These are phyloP conservation scores for Coecobrya sp. DNA, from an alignment of 2,888 invertebrate genomes.

Conservation along the genomic window DNA sequence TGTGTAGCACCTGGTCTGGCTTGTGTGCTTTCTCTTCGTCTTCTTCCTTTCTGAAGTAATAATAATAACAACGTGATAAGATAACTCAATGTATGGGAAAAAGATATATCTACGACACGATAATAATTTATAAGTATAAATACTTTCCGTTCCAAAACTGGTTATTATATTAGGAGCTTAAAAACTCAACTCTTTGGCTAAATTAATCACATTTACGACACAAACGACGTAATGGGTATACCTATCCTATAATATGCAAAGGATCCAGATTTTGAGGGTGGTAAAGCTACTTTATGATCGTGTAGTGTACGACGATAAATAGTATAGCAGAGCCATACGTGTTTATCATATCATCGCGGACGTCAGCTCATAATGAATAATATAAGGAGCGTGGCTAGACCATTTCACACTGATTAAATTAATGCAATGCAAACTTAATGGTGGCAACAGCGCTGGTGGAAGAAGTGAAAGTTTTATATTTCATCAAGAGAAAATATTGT, in stretches of 20 bases:
- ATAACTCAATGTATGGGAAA: background rate
- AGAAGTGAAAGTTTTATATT: background rate
- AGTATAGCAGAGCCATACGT: background rate
- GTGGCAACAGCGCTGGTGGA: slow-evolving; percentile 13
- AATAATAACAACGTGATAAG: background rate
- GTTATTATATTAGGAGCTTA: slow-evolving; percentile 43
- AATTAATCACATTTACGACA: slow-evolving; percentile 66
- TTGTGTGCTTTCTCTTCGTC: background rate
- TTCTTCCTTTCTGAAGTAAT: background rate
- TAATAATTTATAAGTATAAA: background rate
- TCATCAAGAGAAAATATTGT: background rate
- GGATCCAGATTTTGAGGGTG: slow-evolving; percentile 40
- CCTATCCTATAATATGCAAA: slow-evolving; percentile 9
- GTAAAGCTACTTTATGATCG: background rate
- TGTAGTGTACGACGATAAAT: background rate
- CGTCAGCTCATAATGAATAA: slow-evolving; percentile 68
- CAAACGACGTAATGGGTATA: slow-evolving; percentile 28
- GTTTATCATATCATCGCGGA: slow-evolving; percentile 40
- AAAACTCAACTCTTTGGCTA: slow-evolving; percentile 42
- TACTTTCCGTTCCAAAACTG: background rate
- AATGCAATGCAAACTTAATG: slow-evolving; percentile 45
- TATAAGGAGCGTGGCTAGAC: slow-evolving; percentile 67
- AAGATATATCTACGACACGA: slow-evolving; percentile 33
- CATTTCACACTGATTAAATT: slow-evolving; percentile 77
- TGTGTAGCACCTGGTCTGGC: slow-evolving; percentile 43